Conservation (phyloP, 2,113 vertebrate species). For the Antidorcas marsupialis region DNA sequence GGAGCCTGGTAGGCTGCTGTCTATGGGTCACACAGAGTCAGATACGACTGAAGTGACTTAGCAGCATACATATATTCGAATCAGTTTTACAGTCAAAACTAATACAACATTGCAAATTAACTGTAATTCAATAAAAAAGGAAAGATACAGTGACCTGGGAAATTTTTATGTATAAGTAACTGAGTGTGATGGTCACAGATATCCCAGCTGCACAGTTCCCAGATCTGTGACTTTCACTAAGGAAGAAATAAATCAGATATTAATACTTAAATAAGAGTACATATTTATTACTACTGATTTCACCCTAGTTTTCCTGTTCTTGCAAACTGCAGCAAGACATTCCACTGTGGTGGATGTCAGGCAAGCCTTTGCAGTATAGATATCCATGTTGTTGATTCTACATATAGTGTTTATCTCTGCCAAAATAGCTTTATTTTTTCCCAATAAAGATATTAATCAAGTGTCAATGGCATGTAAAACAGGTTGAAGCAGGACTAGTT, state of each 20-base stretch:
- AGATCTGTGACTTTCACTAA: not conserved
- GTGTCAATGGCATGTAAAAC: not conserved
- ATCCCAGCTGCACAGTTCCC: not conserved
- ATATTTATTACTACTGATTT: not conserved
- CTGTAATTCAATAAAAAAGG: not conserved
- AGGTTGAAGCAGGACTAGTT: not conserved
- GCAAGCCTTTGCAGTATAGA: not conserved
- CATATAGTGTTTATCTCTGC: not conserved
- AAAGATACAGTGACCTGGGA: not conserved
- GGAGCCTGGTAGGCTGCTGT: too few species aligned
- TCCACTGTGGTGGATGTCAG: not conserved
- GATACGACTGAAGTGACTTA: too few species aligned
- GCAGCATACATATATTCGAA: not conserved
- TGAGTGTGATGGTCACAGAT: not conserved
- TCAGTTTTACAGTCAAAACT: not conserved
- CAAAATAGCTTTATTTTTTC: not conserved
- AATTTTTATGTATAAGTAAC: not conserved
- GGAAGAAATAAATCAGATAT: not conserved
- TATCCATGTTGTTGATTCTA: not conserved
- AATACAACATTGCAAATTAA: not conserved
- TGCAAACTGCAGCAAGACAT: not conserved
- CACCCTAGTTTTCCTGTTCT: not conserved
- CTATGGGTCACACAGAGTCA: fast-evolving
- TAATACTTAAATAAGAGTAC: not conserved
- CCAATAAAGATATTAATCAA: not conserved